Evolutionary conservation across 2,888 invertebrate genomes (phyloP).

Genomic region (Fissipunctia ypsillon): DNA sequence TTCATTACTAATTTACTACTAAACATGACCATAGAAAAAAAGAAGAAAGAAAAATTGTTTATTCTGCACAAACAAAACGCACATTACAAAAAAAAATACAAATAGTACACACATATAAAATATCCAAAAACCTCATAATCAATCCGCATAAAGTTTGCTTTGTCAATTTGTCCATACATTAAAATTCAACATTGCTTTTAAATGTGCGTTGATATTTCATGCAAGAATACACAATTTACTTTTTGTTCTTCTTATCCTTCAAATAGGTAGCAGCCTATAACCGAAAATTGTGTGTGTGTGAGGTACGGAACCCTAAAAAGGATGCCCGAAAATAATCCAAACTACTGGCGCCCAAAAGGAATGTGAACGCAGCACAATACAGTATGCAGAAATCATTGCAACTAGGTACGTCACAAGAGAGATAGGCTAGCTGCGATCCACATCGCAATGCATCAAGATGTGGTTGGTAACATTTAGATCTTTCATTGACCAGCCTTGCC

Average conservation of each 20-base stretch:
- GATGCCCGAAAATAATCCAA: background rate
- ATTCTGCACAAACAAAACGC: too few species aligned
- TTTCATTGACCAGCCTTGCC: background rate
- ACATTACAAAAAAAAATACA: too few species aligned
- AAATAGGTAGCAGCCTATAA: background rate
- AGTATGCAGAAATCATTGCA: constrained; percentile 43
- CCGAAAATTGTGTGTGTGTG: too few species aligned
- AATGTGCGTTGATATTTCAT: background rate
- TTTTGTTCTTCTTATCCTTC: background rate
- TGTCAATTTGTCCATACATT: too few species aligned
- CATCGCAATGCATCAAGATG: background rate
- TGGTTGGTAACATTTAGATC: background rate
- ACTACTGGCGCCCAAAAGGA: constrained; percentile 4
- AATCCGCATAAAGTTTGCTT: too few species aligned
- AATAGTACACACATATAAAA: too few species aligned
- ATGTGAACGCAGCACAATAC: constrained; percentile 36
- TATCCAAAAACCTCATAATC: too few species aligned
- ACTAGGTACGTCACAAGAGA: constrained; percentile 41
- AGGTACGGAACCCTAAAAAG: background rate
- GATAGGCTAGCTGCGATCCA: constrained; percentile 24
- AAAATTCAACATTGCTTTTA: background rate
- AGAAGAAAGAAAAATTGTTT: too few species aligned
- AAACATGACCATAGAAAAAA: background rate
- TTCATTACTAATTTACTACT: background rate
- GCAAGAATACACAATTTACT: background rate